Evolutionary conservation across 2,888 invertebrate genomes (phyloP), one percentile per base, ranked within the genome.

Genomic region (Ochropleura plecta): DNA sequence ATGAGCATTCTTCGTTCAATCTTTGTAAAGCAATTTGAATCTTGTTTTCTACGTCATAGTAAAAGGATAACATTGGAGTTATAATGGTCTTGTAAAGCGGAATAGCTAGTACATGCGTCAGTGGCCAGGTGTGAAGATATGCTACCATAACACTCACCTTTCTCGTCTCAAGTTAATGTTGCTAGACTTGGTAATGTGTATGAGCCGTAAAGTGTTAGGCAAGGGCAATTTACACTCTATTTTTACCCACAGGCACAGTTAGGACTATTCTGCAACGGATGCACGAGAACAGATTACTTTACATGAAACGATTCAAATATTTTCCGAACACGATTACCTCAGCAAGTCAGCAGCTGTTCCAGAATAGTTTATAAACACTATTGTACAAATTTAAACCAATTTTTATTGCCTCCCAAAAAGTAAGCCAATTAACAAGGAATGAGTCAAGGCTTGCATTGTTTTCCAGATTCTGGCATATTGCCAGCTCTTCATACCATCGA

Each of bases 331-430:
- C 81, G 76, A 85, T 86, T 86, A 79, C 82, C 79, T 80, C 82
- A 83, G n/a, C n/a, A n/a, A n/a, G n/a, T n/a, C n/a, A n/a, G 79
- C 82, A 84, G 81, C 79, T 84, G 81, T 77, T 83, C 81, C 72
- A 73, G 83, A 84, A 88, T 87, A 88, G 89, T 90, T 90, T 89
- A 85, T 90, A 92, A 90, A 91, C 89, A 90, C 73, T 83, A 81
- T 89, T 88, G 90, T 87, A 89, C 88, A 89, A 85, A 88, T 90
- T 91, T 90, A 88, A 84, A 89, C 85, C 90, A 87, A 90, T 90
- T 93, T 94, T 94, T 93, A 94, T 93, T 91, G 90, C 92, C 82
- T 86, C 84, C 90, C 87, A 89, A 93, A 93, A 94, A 93, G 92
- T 93, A 91, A 90, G 88, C 92, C 91, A 94, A 93, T 94, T 93